Percentiles rank a stretch among this genome's conserved stretches.
phyloP scores from a whole-genome alignment of 2,888 invertebrate genomes.

The Oeneis ivallda region DNA sequence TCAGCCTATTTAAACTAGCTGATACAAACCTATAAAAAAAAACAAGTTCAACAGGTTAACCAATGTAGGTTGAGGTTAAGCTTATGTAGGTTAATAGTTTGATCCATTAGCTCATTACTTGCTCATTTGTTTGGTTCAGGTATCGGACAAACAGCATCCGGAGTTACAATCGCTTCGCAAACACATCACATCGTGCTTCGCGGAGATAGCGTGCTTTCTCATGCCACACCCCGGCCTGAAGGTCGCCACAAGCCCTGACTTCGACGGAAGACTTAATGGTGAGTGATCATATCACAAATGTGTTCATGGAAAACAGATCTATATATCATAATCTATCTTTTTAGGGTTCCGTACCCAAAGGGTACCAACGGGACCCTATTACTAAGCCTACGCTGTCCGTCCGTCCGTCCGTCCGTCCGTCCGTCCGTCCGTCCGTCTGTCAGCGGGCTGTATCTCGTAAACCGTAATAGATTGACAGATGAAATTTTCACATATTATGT shows the following conservation, averaged over 20 bases:
- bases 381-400: too few relatives aligned
- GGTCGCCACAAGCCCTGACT: slow-evolving; percentile 98
- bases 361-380: too few relatives aligned
- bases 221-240: slow-evolving; percentile 99
- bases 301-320: neutral
- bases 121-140: slow-evolving; percentile 55
- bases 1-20: too few relatives aligned
- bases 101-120: neutral
- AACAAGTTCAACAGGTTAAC: neutral
- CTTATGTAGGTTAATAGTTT: slow-evolving; percentile 1
- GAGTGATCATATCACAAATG: slow-evolving; percentile 26
- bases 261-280: slow-evolving; percentile 94
- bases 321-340: too few relatives aligned
- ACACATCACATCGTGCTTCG: slow-evolving; percentile 98
- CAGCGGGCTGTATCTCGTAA: too few relatives aligned
- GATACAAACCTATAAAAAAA: neutral
- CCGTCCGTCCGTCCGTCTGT: too few relatives aligned
- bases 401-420: too few relatives aligned
- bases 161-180: slow-evolving; percentile 95
- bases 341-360: too few relatives aligned
- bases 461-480: too few relatives aligned
- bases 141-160: slow-evolving; percentile 95
- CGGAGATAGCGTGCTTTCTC: slow-evolving; percentile 96
- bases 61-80: neutral
- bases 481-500: too few relatives aligned